Evolutionary conservation across 2,888 invertebrate genomes (phyloP).

Genomic region (Pachymerium ferrugineum): DNA sequence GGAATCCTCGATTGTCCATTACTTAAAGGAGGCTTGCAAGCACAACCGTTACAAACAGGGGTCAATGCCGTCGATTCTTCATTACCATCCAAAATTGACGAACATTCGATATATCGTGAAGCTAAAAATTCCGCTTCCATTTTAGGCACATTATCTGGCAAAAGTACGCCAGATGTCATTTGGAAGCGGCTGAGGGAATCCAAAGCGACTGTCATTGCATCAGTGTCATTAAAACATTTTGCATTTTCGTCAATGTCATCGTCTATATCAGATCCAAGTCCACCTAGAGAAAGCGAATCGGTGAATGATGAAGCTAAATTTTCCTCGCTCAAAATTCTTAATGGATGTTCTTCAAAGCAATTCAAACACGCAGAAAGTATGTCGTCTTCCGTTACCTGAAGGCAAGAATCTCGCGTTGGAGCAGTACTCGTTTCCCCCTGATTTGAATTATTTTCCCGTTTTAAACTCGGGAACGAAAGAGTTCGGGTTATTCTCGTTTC

Average conservation of each 20-base stretch:
- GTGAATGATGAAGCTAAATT: constrained; percentile 86
- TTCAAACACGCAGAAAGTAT: constrained; percentile 70
- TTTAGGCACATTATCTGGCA: too few relatives aligned
- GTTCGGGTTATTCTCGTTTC: neutral
- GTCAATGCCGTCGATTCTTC: neutral
- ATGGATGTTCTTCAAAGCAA: constrained; percentile 72
- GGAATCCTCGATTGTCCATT: neutral
- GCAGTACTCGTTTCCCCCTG: neutral
- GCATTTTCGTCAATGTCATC: neutral
- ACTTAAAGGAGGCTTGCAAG: too few relatives aligned
- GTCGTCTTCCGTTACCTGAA: constrained; percentile 72
- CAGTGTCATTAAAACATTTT: neutral
- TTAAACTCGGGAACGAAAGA: neutral
- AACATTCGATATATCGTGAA: too few relatives aligned
- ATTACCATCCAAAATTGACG: too few relatives aligned
- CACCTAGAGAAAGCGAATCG: constrained; percentile 50
- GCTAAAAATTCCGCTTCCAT: too few relatives aligned
- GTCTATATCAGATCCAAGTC: neutral
- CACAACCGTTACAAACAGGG: neutral
- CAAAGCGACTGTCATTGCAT: neutral
- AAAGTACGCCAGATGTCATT: too few relatives aligned
- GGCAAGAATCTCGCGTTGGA: constrained; percentile 69
- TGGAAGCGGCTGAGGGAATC: neutral
- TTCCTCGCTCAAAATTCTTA: constrained; percentile 82
- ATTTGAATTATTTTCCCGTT: neutral